phyloP scores from a whole-genome alignment of 2,888 invertebrate species.

The Venusia cambrica region DNA sequence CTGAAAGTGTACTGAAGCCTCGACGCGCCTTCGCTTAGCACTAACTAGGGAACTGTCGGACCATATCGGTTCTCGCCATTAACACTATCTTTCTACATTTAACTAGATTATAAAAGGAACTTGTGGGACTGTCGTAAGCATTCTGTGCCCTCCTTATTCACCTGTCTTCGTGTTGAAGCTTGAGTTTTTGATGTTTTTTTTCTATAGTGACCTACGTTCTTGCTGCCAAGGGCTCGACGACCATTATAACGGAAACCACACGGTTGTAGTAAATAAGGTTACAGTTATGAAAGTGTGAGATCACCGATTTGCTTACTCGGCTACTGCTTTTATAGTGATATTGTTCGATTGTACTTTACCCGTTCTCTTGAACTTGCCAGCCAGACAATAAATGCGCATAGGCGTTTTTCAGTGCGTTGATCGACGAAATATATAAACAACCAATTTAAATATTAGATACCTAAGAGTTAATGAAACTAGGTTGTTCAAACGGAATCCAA shows the following conservation, averaged over 20 bases:
- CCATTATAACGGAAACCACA: constrained; percentile 23
- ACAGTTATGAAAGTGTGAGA: constrained; percentile 74
- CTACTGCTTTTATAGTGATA: constrained; percentile 15
- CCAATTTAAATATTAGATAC: constrained; percentile 19
- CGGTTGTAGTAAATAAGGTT: constrained; percentile 66
- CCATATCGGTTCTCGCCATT: constrained; percentile 16
- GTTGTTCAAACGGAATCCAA: constrained; percentile 18
- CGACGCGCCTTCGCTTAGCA: constrained; percentile 14
- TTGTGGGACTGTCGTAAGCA: constrained; percentile 52
- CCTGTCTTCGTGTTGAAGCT: constrained; percentile 49
- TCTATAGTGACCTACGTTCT: constrained; percentile 31
- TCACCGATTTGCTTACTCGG: constrained; percentile 41
- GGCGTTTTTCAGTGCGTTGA: constrained; percentile 14
- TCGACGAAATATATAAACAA: constrained; percentile 21
- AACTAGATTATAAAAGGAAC: constrained; percentile 30
- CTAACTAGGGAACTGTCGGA: constrained; percentile 8
- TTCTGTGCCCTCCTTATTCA: constrained; percentile 30
- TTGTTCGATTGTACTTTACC: constrained; percentile 6
- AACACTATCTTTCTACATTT: constrained; percentile 15
- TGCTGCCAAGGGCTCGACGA: constrained; percentile 44
- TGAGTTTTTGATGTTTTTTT: constrained; percentile 54
- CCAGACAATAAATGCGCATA: too few relatives aligned
- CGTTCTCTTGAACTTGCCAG: too few relatives aligned
- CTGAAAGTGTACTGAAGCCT: constrained; percentile 89
- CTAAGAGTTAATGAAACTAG: constrained; percentile 19